Conservation (phyloP, 2,888 invertebrate species). For the Leptinotarsa haldemani region DNA sequence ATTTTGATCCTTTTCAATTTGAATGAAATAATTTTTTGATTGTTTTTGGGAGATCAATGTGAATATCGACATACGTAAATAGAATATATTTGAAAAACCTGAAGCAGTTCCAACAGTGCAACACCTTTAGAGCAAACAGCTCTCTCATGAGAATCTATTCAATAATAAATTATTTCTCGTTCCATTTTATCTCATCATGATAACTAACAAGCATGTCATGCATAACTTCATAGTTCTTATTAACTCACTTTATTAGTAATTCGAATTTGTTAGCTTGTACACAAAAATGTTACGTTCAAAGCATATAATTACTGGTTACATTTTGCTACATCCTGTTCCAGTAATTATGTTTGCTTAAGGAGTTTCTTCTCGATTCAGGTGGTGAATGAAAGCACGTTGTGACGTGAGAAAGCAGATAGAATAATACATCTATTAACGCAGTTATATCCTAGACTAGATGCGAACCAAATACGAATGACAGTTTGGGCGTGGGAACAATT, state of each 20-base stretch:
- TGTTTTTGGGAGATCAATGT: too few species aligned
- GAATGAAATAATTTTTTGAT: too few species aligned
- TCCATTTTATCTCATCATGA: slow-evolving; percentile 3
- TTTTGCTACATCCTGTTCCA: slow-evolving; percentile 35
- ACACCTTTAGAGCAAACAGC: too few species aligned
- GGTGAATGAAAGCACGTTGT: slow-evolving; percentile 21
- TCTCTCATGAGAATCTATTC: too few species aligned
- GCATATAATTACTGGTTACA: slow-evolving; percentile 32
- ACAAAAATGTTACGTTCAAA: slow-evolving; percentile 24
- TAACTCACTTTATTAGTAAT: slow-evolving; percentile 22
- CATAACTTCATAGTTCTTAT: slow-evolving; percentile 20
- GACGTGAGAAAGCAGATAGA: slow-evolving; percentile 7
- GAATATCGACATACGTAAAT: too few species aligned
- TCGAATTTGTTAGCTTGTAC: slow-evolving; percentile 27
- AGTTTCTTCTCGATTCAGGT: slow-evolving; percentile 28
- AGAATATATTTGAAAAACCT: too few species aligned
- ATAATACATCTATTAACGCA: background rate
- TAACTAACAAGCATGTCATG: slow-evolving; percentile 12
- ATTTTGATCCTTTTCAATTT: too few species aligned
- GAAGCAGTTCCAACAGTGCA: too few species aligned
- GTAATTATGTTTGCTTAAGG: slow-evolving; percentile 36
- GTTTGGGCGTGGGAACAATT: background rate
- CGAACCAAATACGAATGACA: background rate
- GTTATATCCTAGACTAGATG: background rate
- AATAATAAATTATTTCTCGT: background rate